Percentiles rank a stretch among this genome's conserved stretches.
Conservation (phyloP, 2,113 vertebrate genomes). For the Phrynosoma platyrhinos region DNA sequence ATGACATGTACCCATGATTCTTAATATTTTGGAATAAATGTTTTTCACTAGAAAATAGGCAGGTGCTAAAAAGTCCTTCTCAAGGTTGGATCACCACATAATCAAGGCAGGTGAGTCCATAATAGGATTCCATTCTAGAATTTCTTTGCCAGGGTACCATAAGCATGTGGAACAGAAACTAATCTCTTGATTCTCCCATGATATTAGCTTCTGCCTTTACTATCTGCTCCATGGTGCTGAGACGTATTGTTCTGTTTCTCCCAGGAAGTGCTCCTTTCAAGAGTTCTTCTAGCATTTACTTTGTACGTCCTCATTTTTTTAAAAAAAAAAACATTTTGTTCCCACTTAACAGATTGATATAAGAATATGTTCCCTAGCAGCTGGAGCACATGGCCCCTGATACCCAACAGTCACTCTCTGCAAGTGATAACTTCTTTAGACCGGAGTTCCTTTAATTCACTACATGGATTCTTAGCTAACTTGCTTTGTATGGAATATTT, state of each 20-base stretch:
- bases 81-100: background rate
- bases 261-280: conserved; percentile 23
- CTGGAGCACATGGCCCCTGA: background rate
- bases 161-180: background rate
- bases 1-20: background rate
- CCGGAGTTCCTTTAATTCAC: background rate
- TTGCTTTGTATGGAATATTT: background rate
- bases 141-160: background rate
- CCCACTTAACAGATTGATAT: conserved; percentile 18
- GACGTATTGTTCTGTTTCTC: conserved; percentile 30
- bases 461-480: background rate
- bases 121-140: background rate
- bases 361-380: conserved; percentile 4
- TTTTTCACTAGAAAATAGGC: background rate
- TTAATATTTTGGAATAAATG: conserved; percentile 1
- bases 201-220: background rate
- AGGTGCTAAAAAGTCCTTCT: background rate
- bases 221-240: conserved; percentile 27
- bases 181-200: conserved; percentile 3
- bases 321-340: conserved; percentile 16
- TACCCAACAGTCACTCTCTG: background rate
- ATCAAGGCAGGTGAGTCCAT: background rate
- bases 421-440: background rate
- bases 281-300: conserved; percentile 25
- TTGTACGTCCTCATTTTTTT: conserved; percentile 23